Base-by-base conservation (phyloP, 2,797 vertebrate genomes). In the Darevskia mixta region DNA sequence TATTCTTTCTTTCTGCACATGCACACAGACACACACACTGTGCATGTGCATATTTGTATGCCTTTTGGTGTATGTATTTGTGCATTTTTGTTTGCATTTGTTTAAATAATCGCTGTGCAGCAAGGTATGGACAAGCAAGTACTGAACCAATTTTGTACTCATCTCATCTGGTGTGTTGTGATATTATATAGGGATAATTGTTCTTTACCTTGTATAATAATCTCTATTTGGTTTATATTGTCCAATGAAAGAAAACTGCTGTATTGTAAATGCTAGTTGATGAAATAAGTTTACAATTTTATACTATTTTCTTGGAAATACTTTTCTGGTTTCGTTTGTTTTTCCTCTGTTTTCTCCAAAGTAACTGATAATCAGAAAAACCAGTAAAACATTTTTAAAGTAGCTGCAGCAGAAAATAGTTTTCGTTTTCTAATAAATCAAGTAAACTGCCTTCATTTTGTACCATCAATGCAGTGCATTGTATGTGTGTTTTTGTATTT, bases 401-500 rank as follows among this genome's bases (percentile, higher is more conserved):
- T 64, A 64, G 61, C 61, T 64, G 61, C 61, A 18, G 61, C 61
- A 64, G 61, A 64, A 64, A 64, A 64, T 64, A 64, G 17, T 18
- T 64, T 64, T 64, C 10, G 20, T 64, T 64, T 64, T 64, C 61
- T 64, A 64, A 64, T 64, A 64, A 64, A 64, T 23, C 61, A 64
- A 23, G 61, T 64, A 23, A 64, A 64, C 61, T 64, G 61, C 20
- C 61, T 64, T 64, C 61, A 64, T 64, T 64, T 64, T 64, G 61
- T 64, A 64, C 61, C 66, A 67, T 38, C 38, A 76, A 23, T 95
- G 95, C 94, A 95, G 91, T 93, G 89, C 78, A 43, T 94, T 95
- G 92, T 95, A 93, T 66, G 95, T 95, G 90, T 95, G 91, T 96
- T 96, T 69, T 94, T 94, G 90, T 92, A 90, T 92, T 94, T 92